Conservation (phyloP, 92 coral and sea anemone species). For the Epizoanthus ramosus region DNA sequence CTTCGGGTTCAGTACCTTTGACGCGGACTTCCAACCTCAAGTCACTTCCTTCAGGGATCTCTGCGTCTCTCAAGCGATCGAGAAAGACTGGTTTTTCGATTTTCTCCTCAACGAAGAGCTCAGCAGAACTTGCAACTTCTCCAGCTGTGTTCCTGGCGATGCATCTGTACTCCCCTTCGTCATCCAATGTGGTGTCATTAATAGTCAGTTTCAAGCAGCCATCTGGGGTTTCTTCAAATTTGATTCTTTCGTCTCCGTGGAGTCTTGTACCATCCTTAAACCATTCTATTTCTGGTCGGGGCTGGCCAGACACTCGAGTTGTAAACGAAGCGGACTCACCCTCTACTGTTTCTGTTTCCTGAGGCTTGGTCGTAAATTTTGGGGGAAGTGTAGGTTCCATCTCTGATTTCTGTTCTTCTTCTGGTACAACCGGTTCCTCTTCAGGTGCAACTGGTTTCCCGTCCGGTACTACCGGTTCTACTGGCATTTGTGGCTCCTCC, state of each 20-base stretch:
- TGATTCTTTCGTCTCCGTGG: slow-evolving; percentile 60
- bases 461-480: slow-evolving; percentile 44
- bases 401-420: slow-evolving; percentile 44
- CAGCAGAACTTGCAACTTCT: slow-evolving; percentile 64
- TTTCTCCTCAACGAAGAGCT: slow-evolving; percentile 66
- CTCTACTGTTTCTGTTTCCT: slow-evolving; percentile 60
- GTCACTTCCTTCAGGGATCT: slow-evolving; percentile 62
- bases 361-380: slow-evolving; percentile 43
- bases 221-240: slow-evolving; percentile 66
- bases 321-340: slow-evolving; percentile 76
- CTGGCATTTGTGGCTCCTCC: slow-evolving; percentile 1
- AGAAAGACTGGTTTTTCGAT: slow-evolving; percentile 64
- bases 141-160: slow-evolving; percentile 81
- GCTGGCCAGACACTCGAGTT: slow-evolving; percentile 66
- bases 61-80: slow-evolving; percentile 60
- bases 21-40: slow-evolving; percentile 81
- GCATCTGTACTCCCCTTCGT: slow-evolving; percentile 81
- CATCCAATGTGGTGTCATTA: slow-evolving; percentile 66
- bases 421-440: slow-evolving; percentile 50
- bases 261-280: slow-evolving; percentile 67
- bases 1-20: slow-evolving; percentile 77
- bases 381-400: slow-evolving; percentile 43
- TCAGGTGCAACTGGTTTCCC: slow-evolving; percentile 47
- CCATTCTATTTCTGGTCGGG: slow-evolving; percentile 80
- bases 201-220: slow-evolving; percentile 70